Percentiles rank a stretch among this genome's conserved stretches.
Evolutionary conservation across 2,888 invertebrate genomes (phyloP).

Genomic region (Branchellion lobata): DNA sequence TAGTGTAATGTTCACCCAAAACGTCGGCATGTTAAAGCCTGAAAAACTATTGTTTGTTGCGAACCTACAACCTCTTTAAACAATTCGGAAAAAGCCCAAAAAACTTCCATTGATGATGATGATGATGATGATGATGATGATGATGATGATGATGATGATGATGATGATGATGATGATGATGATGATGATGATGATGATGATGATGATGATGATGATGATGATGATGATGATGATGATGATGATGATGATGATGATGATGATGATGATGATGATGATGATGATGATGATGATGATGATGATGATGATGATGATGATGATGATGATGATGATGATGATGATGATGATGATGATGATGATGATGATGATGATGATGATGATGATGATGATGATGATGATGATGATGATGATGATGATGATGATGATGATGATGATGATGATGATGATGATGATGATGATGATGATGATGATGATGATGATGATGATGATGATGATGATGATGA

Average conservation of each 20-base stretch:
- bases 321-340: neutral
- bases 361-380: constrained; percentile 1
- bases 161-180: constrained; percentile 29
- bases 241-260: constrained; percentile 1
- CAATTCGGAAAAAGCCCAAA: too few species aligned
- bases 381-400: neutral
- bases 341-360: neutral
- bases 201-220: neutral
- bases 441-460: neutral
- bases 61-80: too few species aligned
- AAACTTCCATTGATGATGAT: neutral
- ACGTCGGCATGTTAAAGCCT: too few species aligned
- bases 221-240: neutral
- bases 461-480: neutral
- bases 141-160: constrained; percentile 33
- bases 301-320: neutral
- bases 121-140: constrained; percentile 37
- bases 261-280: neutral
- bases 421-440: neutral
- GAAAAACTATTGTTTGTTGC: too few species aligned
- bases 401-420: neutral
- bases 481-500: constrained; percentile 1
- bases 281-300: neutral
- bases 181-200: constrained; percentile 1
- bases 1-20: too few species aligned